Percentiles rank a stretch among this genome's conserved stretches.
phyloP scores from a whole-genome alignment of 2,113 vertebrate genomes.

The Oceanodroma tethys region DNA sequence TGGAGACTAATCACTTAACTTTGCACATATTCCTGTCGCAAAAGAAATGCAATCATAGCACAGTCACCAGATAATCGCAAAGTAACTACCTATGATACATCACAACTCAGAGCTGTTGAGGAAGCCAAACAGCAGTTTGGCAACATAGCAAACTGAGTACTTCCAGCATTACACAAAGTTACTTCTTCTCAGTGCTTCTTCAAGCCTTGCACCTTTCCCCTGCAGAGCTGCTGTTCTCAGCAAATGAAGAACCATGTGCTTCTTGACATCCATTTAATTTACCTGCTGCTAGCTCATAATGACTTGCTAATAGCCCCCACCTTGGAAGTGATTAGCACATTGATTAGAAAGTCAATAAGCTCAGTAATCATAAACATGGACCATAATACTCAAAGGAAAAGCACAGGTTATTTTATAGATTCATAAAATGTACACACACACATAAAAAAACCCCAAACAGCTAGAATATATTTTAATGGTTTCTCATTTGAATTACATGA shows the following conservation, averaged over 20 bases:
- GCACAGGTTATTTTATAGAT: not conserved
- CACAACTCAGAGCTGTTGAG: not conserved
- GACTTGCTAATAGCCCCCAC: not conserved
- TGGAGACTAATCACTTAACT: not conserved
- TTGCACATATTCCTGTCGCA: not conserved
- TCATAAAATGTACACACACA: not conserved
- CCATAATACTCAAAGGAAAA: not conserved
- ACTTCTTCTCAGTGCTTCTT: not conserved
- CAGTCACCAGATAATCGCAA: not conserved
- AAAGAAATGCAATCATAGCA: not conserved
- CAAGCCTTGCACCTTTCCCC: not conserved
- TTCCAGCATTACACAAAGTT: not conserved
- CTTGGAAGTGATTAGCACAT: not conserved
- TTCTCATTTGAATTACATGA: not conserved
- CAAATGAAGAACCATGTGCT: not conserved
- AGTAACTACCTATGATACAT: not conserved
- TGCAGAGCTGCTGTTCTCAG: not conserved
- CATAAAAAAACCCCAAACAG: not conserved
- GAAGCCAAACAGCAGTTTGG: not conserved
- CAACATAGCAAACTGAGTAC: not conserved
- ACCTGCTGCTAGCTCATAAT: not conserved
- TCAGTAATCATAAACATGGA: not conserved
- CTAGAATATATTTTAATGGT: not conserved
- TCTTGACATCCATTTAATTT: not conserved
- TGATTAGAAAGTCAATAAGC: not conserved